phyloP scores from a whole-genome alignment of 2,797 vertebrate species.

The Thaleichthys pacificus region DNA sequence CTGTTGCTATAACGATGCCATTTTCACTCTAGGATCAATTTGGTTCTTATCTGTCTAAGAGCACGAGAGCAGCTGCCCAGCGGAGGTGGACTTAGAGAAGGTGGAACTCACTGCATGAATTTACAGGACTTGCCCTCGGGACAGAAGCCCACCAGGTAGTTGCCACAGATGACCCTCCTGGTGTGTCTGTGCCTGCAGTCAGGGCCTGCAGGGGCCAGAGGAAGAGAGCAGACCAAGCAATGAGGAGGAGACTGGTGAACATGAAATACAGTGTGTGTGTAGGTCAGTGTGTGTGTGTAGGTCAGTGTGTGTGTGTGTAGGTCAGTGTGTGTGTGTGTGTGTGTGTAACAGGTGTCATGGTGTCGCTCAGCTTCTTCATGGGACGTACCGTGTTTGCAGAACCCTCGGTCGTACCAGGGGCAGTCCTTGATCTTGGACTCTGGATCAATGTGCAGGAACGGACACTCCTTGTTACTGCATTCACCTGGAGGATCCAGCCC shows the following conservation, averaged over 20 bases:
- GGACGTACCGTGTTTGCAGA: constrained; percentile 94
- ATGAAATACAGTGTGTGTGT: neutral
- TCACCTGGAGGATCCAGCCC: constrained; percentile 79
- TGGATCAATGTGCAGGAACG: constrained; percentile 97
- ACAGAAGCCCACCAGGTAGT: constrained; percentile 98
- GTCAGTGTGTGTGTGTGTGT: neutral
- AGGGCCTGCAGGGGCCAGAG: constrained; percentile 78
- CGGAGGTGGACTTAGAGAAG: constrained; percentile 11
- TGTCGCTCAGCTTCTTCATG: neutral
- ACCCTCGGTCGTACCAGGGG: constrained; percentile 98
- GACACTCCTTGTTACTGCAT: constrained; percentile 99
- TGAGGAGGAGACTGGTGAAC: neutral
- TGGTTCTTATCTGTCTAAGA: neutral
- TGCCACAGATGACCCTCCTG: constrained; percentile 95
- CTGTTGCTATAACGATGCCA: neutral
- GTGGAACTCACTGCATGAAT: constrained; percentile 96
- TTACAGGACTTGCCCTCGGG: constrained; percentile 95
- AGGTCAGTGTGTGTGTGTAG: no score
- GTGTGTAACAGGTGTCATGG: neutral
- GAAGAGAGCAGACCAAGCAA: neutral
- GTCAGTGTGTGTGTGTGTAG: neutral
- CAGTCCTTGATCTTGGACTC: constrained; percentile 99
- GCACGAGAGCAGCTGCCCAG: neutral
- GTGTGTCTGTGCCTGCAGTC: constrained; percentile 97
- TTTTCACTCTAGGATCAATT: no score